Evolutionary conservation across 2,113 vertebrate species (phyloP), one percentile per base, ranked within the genome.

Genomic region (Indri indri): DNA sequence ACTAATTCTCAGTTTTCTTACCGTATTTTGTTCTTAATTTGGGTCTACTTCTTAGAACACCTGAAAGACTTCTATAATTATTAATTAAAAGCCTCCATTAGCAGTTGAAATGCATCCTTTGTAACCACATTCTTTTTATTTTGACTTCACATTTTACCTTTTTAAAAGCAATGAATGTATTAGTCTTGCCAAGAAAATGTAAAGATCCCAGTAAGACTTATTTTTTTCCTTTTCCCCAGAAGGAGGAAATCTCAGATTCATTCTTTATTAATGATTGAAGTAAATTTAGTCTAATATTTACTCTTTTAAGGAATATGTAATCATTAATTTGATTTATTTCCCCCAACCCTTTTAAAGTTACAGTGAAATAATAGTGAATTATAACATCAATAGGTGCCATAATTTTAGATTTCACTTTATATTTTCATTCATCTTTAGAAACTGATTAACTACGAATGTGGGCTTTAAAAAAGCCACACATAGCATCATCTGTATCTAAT

Each of bases 321-420:
- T 96, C 59, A 77, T 86, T 61, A 23, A 61, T 92, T 91, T 79
- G 63, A 79, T 92, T 96, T 94, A 16, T 90, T 91, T 81, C n/a
- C 1, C 18, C 73, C 23, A 34, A 34, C 16, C 18, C 25, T 45
- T 91, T 94, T 83, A 40, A 87, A 83, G 32, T 90, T 96, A 68
- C 6, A 17, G 87, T 61, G 71, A 90, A 87, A 61, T 91, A 86
- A 79, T 16, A 23, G n/a, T 94, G 70, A 40, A 61, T 94, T 92
- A 90, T 59, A 90, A 90, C 68, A 73, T 30, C 14, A 25, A 50
- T 52, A 66, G 81, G 25, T 83, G 18, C n/a, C 47, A 11, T 94
- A 73, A 66, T 88, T 82, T 88, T 45, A 54, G 32, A 83, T 54
- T 94, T 82, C 40, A 50, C 47, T 88, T 90, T 92, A n/a, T 45